Evolutionary conservation across 2,113 vertebrate species (phyloP).

Genomic region (Nanorana parkeri): DNA sequence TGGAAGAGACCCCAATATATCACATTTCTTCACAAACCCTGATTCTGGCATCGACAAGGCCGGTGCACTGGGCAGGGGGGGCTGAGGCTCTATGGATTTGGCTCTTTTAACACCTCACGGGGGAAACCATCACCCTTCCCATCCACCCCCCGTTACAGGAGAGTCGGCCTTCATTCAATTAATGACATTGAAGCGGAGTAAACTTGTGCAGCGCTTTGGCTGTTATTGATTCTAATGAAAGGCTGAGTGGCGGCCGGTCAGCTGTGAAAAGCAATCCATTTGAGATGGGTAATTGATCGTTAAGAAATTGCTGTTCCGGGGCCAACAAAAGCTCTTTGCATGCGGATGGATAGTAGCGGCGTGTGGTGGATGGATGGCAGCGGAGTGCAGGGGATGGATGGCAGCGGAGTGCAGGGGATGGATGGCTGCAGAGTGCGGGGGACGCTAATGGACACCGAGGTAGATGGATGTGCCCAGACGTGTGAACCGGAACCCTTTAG

Average conservation of each 20-base stretch:
- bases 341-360: not conserved
- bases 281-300: conserved; percentile 78
- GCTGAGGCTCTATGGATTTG: too few relatives aligned
- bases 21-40: too few relatives aligned
- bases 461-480: not conserved
- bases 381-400: not conserved
- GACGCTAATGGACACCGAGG: conserved; percentile 40
- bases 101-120: too few relatives aligned
- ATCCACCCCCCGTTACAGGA: too few relatives aligned
- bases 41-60: too few relatives aligned
- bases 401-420: too few relatives aligned
- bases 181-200: conserved; percentile 66
- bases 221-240: conserved; percentile 83
- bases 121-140: too few relatives aligned
- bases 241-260: conserved; percentile 71
- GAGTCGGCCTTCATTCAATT: not conserved
- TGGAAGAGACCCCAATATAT: too few relatives aligned
- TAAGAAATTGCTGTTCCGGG: conserved; percentile 74
- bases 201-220: conserved; percentile 81
- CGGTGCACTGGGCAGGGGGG: too few relatives aligned
- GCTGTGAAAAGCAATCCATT: conserved; percentile 82
- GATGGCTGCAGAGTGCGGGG: not conserved
- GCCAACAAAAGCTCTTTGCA: conserved; percentile 64
- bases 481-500: conserved; percentile 15
- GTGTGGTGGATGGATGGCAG: not conserved